Evolutionary conservation across 2,797 vertebrate species (phyloP), one percentile per base, ranked within the genome.

Genomic region (Micropoecilia bifurca): DNA sequence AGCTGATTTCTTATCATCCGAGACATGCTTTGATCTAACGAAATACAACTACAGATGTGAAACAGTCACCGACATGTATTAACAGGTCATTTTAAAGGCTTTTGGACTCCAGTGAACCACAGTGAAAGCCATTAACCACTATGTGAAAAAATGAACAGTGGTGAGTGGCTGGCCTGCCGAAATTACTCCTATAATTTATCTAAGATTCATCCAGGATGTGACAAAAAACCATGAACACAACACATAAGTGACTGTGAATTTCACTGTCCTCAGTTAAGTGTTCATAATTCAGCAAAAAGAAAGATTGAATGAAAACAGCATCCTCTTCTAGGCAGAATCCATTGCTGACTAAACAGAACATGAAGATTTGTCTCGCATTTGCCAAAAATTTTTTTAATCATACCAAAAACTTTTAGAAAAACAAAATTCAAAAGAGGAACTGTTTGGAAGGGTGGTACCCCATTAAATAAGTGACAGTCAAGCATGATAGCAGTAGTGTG

Each of bases 1-100:
- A 50, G 83, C 45, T 25, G 3, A 47, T 4, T 28, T 66, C 13
- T 81, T 73, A 76, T 46, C 30, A 45, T 36, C 41, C 28, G 22
- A 66, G 18, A 22, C 8, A 22, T 45, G 41, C 25, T 12, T 71
- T 45, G 4, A 71, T n/a, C 39, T 45, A 3, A 71, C 6, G 10
- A 71, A 45, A n/a, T 46, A 28, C 66, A n/a, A 43, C 7, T 25
- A 12, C 39, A 10, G 33, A 63, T 10, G 18, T 69, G 22, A 69
- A 43, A n/a, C 22, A 0, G 12, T 14, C 10, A 43, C 7, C 43
- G 39, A 69, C 4, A 69, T 69, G 4, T 3, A 43, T 43, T 43
- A 68, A 41, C 20, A 41, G 4, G 63, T 68, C 3, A 25, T 41
- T 25, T 41, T 13, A n/a, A 69, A 45, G 41, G 20, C 22, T 25